A percentile compares a stretch with the other conserved stretches of the same genome.
Evolutionary conservation across 2,113 vertebrate genomes (phyloP).

Genomic region (Catharus bicknelli): DNA sequence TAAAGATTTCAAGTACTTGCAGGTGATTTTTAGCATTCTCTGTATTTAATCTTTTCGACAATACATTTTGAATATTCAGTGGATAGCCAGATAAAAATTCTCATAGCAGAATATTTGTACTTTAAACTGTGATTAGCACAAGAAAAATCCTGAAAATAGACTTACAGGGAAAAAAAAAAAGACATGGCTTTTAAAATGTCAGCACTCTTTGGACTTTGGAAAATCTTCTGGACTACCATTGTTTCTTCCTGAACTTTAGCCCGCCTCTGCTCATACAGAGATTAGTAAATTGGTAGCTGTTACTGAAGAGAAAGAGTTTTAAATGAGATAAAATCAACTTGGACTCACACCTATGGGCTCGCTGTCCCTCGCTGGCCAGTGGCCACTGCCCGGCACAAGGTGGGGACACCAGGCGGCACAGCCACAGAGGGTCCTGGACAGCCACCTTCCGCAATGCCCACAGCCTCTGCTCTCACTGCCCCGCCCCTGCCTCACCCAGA

Average conservation of each 20-base stretch:
- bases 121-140: not conserved
- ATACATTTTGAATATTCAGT: not conserved
- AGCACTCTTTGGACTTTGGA: not conserved
- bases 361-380: not conserved
- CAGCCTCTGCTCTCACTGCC: accelerated
- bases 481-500: accelerated
- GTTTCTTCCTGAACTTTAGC: not conserved
- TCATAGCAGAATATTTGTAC: not conserved
- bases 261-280: too few species aligned
- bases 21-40: not conserved
- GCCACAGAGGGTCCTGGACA: accelerated
- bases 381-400: accelerated
- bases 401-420: not conserved
- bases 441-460: accelerated
- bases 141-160: not conserved
- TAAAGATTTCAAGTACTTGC: not conserved
- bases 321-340: not conserved
- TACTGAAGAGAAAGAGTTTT: not conserved
- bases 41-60: not conserved
- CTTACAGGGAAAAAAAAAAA: not conserved
- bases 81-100: not conserved
- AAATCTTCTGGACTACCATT: not conserved
- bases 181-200: accelerated
- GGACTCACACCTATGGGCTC: accelerated
- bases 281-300: not conserved